A percentile compares a stretch with the other conserved stretches of the same genome.
These are phyloP conservation scores for Eremobia ochroleuca DNA, from an alignment of 2,888 invertebrate genomes.

Conservation along the genomic window DNA sequence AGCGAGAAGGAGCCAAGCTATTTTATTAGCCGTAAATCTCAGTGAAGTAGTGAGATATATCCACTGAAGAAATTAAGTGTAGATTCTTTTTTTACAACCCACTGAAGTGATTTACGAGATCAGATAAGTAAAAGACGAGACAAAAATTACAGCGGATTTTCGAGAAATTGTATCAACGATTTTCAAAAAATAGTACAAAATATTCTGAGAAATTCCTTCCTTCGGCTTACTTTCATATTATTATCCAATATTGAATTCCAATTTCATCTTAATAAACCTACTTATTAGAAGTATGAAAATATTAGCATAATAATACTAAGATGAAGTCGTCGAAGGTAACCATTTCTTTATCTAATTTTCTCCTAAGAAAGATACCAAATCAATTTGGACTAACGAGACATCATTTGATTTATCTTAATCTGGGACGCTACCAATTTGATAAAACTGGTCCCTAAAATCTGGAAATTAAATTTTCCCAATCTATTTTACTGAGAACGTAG, in stretches of 20 bases:
- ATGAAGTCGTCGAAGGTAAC: neutral
- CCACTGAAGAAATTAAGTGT: conserved; percentile 63
- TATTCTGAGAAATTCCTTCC: neutral
- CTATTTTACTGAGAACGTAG: conserved; percentile 28
- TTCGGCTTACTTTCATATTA: neutral
- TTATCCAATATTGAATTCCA: neutral
- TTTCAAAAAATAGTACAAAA: conserved; percentile 3
- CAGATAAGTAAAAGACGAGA: conserved; percentile 62
- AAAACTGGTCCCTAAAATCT: conserved; percentile 43
- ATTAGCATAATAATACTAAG: neutral
- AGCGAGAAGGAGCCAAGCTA: conserved; percentile 56
- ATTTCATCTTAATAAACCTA: neutral
- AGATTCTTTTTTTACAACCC: conserved; percentile 63
- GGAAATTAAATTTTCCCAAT: conserved; percentile 52
- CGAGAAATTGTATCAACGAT: conserved; percentile 30
- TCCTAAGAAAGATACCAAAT: conserved; percentile 30
- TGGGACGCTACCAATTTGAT: conserved; percentile 47
- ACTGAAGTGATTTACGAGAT: conserved; percentile 65
- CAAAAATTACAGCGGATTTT: conserved; percentile 58
- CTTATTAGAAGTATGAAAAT: conserved; percentile 6
- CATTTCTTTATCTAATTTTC: conserved; percentile 19
- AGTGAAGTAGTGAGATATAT: conserved; percentile 60
- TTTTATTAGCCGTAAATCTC: conserved; percentile 68
- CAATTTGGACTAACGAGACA: conserved; percentile 46
- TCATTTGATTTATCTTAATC: conserved; percentile 65